Conservation (phyloP, 1,140 invertebrate species). For the Sitophilus oryzae region DNA sequence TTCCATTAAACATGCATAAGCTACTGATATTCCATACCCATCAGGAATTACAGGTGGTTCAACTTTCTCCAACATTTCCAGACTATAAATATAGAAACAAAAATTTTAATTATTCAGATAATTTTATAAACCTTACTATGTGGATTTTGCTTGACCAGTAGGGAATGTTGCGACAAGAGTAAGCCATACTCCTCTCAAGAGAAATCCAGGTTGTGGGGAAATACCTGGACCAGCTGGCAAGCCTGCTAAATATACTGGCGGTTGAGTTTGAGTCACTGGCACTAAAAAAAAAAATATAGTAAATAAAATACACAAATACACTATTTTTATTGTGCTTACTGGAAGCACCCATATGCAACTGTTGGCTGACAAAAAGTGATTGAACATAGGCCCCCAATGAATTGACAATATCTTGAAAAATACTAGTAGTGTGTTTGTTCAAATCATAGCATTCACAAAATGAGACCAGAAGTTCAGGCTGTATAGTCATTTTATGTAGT, state of each 20-base stretch:
- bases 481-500: constrained; percentile 86
- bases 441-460: constrained; percentile 95
- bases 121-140: constrained; percentile 70
- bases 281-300: constrained; percentile 28
- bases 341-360: constrained; percentile 48
- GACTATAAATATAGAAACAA: constrained; percentile 51
- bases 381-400: constrained; percentile 93
- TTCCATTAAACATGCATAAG: constrained; percentile 87
- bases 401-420: constrained; percentile 93
- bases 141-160: constrained; percentile 78
- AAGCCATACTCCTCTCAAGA: constrained; percentile 86
- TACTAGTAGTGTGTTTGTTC: constrained; percentile 86
- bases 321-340: constrained; percentile 34
- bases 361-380: constrained; percentile 75
- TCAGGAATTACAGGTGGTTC: constrained; percentile 90
- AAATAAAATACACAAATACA: not conserved
- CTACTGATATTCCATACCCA: constrained; percentile 92
- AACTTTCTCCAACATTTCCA: constrained; percentile 92
- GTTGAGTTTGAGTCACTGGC: constrained; percentile 52
- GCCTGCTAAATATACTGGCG: constrained; percentile 58
- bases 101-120: no score
- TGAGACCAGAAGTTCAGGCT: constrained; percentile 79
- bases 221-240: constrained; percentile 70
- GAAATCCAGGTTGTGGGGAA: constrained; percentile 85
- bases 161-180: constrained; percentile 79